Evolutionary conservation across 2,113 vertebrate species (phyloP).

Genomic region (Laticauda laticaudata): DNA sequence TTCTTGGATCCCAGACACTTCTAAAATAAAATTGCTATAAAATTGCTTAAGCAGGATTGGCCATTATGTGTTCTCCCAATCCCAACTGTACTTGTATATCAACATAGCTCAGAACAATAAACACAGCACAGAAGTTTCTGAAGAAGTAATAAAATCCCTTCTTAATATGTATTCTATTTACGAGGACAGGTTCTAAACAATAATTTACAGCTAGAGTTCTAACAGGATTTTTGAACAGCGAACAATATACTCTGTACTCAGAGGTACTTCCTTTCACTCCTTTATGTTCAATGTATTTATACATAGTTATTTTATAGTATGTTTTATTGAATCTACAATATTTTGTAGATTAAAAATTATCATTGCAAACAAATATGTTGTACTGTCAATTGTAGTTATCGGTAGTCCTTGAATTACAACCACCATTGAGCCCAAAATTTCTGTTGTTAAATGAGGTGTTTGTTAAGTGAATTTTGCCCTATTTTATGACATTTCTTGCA

Average conservation of each 20-base stretch:
- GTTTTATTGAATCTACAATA: neutral
- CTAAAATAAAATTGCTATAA: neutral
- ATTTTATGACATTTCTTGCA: neutral
- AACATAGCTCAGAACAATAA: neutral
- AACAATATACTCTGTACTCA: neutral
- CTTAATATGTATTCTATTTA: neutral
- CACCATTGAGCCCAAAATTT: neutral
- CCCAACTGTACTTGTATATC: neutral
- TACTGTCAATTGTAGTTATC: neutral
- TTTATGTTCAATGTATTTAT: neutral
- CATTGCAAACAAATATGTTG: neutral
- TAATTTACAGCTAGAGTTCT: neutral
- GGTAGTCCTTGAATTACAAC: too few species aligned
- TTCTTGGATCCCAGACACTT: neutral
- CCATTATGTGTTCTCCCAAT: neutral
- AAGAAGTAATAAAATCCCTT: neutral
- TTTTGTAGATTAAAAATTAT: neutral
- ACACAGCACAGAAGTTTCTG: neutral
- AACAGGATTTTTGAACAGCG: neutral
- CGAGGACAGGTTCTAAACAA: neutral
- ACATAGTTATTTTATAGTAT: neutral
- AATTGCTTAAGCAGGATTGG: neutral
- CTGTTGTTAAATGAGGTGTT: neutral
- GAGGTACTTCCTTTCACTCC: neutral
- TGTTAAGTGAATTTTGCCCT: neutral